These are phyloP conservation scores for Leuciscus waleckii DNA, from an alignment of 2,797 vertebrate species.

Conservation along the genomic window DNA sequence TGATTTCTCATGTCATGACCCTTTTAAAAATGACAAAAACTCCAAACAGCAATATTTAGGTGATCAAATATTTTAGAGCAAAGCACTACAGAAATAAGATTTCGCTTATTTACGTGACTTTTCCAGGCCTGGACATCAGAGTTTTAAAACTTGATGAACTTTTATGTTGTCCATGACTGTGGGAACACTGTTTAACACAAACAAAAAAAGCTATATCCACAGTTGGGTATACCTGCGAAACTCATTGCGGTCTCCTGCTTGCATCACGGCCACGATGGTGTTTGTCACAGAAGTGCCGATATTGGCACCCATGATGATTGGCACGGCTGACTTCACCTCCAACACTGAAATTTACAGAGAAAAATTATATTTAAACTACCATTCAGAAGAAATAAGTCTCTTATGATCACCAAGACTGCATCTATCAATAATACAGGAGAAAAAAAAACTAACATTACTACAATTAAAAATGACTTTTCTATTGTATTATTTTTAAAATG, in stretches of 20 bases:
- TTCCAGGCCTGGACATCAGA: neutral
- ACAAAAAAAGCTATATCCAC: neutral
- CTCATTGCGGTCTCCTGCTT: constrained; percentile 92
- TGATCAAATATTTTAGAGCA: neutral
- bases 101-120: neutral
- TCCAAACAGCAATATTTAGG: neutral
- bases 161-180: neutral
- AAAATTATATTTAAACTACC: neutral
- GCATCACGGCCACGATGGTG: constrained; percentile 96
- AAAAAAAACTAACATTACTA: no score
- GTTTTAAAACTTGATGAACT: neutral
- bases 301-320: constrained; percentile 97
- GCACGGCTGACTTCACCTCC: constrained; percentile 86
- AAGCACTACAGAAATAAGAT: neutral
- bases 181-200: neutral
- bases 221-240: constrained; percentile 88
- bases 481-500: neutral
- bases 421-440: neutral
- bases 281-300: constrained; percentile 98
- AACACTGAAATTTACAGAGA: constrained; percentile 79
- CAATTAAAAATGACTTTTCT: neutral
- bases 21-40: neutral
- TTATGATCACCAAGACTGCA: neutral
- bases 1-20: neutral
- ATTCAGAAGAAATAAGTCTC: neutral